Conservation (phyloP, 2,888 invertebrate species). For the Dynastes grantii region DNA sequence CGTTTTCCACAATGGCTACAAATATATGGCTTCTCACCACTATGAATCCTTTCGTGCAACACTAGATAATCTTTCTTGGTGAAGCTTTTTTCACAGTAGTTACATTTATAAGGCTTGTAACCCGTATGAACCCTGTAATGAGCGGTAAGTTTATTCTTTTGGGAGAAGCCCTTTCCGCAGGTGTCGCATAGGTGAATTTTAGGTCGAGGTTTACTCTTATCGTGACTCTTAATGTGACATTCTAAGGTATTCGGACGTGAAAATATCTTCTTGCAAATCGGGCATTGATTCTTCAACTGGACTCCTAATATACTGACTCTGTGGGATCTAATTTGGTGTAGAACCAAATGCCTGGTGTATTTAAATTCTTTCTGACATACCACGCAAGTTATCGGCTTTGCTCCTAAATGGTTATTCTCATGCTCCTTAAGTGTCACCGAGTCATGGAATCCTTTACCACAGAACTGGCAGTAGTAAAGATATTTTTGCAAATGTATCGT, state of each 20-base stretch:
- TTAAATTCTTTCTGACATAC: slow-evolving; percentile 73
- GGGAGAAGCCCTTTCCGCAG: slow-evolving; percentile 66
- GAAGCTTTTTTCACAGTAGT: slow-evolving; percentile 62
- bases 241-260: slow-evolving; percentile 66
- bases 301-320: slow-evolving; percentile 40
- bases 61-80: slow-evolving; percentile 60
- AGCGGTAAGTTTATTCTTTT: slow-evolving; percentile 63
- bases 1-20: slow-evolving; percentile 77
- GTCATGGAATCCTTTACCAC: slow-evolving; percentile 49
- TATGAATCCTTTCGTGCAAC: slow-evolving; percentile 62
- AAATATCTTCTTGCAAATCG: slow-evolving; percentile 64
- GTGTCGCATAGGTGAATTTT: slow-evolving; percentile 65
- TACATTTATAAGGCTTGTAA: slow-evolving; percentile 61
- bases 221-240: slow-evolving; percentile 66
- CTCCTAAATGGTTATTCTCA: slow-evolving; percentile 47
- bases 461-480: slow-evolving; percentile 47
- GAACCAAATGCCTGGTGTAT: slow-evolving; percentile 49
- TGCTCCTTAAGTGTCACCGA: slow-evolving; percentile 45
- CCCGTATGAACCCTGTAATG: slow-evolving; percentile 64
- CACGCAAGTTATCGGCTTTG: slow-evolving; percentile 71
- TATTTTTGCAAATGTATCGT: slow-evolving; percentile 48
- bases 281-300: slow-evolving; percentile 67
- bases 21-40: slow-evolving; percentile 71
- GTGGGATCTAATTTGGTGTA: slow-evolving; percentile 47
- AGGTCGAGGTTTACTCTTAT: slow-evolving; percentile 57